These are phyloP conservation scores for Tinea pellionella DNA, from an alignment of 2,888 invertebrate species.

Conservation along the genomic window DNA sequence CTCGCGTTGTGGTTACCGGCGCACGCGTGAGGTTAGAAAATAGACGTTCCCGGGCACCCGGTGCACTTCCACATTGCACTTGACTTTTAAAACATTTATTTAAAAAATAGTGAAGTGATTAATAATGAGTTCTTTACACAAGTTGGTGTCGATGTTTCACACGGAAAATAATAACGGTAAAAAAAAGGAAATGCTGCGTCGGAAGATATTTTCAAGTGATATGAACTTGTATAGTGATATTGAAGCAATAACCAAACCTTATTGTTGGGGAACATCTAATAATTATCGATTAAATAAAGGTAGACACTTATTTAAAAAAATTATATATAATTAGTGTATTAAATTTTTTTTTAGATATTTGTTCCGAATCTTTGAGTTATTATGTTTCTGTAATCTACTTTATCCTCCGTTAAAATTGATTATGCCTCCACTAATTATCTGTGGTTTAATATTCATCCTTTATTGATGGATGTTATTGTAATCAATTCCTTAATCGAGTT, in stretches of 20 bases:
- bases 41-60: background rate
- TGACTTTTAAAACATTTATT: background rate
- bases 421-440: too few relatives aligned
- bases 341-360: too few relatives aligned
- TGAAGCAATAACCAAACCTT: conserved; percentile 58
- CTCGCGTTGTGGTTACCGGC: conserved; percentile 2
- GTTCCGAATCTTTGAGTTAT: too few relatives aligned
- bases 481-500: background rate
- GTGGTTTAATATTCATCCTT: background rate
- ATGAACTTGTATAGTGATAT: conserved; percentile 51
- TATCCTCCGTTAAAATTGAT: too few relatives aligned
- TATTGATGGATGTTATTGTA: conserved; percentile 6
- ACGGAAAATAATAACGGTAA: conserved; percentile 61
- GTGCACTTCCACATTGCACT: conserved; percentile 4
- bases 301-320: conserved; percentile 23
- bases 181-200: conserved; percentile 37
- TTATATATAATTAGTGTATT: background rate
- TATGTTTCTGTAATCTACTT: too few relatives aligned
- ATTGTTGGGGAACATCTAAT: conserved; percentile 65
- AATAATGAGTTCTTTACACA: conserved; percentile 71
- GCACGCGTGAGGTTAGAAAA: conserved; percentile 4
- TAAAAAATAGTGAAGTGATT: background rate
- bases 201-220: conserved; percentile 71
- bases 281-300: conserved; percentile 55
- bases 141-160: conserved; percentile 72